Percentiles rank a stretch among this genome's conserved stretches.
phyloP scores from a whole-genome alignment of 2,888 invertebrate genomes.

The Creontiades dilutus region DNA sequence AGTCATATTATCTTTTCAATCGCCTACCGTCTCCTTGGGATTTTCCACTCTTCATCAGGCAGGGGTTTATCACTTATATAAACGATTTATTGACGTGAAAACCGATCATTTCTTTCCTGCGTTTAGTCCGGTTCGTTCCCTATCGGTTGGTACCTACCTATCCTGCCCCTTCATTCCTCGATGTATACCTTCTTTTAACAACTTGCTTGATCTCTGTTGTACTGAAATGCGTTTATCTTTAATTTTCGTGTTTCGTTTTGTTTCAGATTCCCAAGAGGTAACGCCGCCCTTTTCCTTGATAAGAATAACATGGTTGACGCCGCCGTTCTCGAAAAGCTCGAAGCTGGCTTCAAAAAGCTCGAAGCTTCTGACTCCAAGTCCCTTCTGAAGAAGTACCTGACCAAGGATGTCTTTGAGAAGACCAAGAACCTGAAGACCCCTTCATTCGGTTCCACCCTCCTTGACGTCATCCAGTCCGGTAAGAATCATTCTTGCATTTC shows the following conservation, averaged over 20 bases:
- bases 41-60: not conserved
- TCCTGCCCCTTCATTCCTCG: too few species aligned
- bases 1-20: not conserved
- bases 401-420: constrained; percentile 93
- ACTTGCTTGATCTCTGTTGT: not conserved
- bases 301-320: constrained; percentile 89
- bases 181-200: not conserved
- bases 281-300: constrained; percentile 8
- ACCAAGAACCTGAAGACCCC: constrained; percentile 94
- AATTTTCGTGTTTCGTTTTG: not conserved
- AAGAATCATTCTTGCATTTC: constrained; percentile 76
- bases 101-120: not conserved
- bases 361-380: constrained; percentile 95
- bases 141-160: too few species aligned
- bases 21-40: not conserved
- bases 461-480: constrained; percentile 98
- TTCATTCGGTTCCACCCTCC: constrained; percentile 93
- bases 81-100: not conserved
- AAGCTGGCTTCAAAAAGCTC: constrained; percentile 93
- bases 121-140: not conserved
- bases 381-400: constrained; percentile 96
- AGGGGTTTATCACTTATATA: not conserved
- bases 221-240: not conserved
- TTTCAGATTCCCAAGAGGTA: constrained; percentile 64
- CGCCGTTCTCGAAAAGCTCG: constrained; percentile 93